Conservation (phyloP, 2,888 invertebrate genomes). For the Cheilosia pagana region DNA sequence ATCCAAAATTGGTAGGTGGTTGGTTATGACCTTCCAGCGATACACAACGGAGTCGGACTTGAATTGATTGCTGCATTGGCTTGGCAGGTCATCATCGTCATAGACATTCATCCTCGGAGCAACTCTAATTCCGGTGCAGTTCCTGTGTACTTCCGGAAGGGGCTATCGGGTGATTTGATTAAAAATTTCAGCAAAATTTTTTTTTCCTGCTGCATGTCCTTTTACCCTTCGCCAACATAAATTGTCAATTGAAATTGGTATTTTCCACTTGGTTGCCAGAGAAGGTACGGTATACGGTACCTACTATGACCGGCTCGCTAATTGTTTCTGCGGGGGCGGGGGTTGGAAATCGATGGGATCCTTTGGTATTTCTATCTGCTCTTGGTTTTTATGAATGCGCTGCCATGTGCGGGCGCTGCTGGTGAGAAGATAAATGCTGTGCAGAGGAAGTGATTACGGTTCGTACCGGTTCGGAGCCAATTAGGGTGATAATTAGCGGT, state of each 20-base stretch:
- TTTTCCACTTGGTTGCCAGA: conserved; percentile 8
- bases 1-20: conserved; percentile 30
- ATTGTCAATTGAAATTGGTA: conserved; percentile 64
- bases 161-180: conserved; percentile 60
- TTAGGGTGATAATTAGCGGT: conserved; percentile 69
- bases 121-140: conserved; percentile 65
- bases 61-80: conserved; percentile 69
- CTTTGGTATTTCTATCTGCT: conserved; percentile 47
- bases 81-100: conserved; percentile 65
- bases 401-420: background rate
- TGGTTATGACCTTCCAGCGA: conserved; percentile 19
- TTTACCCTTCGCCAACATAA: conserved; percentile 50
- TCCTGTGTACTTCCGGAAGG: conserved; percentile 62
- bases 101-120: conserved; percentile 50
- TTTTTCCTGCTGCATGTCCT: conserved; percentile 7
- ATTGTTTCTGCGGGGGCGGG: conserved; percentile 50
- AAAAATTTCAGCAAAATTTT: conserved; percentile 54
- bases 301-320: conserved; percentile 34
- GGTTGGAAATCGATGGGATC: conserved; percentile 62
- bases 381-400: conserved; percentile 40
- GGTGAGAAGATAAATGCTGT: conserved; percentile 54
- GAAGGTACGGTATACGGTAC: background rate
- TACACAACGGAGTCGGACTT: background rate
- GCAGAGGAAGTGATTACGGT: conserved; percentile 70
- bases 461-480: conserved; percentile 57